These are phyloP conservation scores for Ophonus ardosiacus DNA, from an alignment of 2,888 invertebrate genomes.

Conservation along the genomic window DNA sequence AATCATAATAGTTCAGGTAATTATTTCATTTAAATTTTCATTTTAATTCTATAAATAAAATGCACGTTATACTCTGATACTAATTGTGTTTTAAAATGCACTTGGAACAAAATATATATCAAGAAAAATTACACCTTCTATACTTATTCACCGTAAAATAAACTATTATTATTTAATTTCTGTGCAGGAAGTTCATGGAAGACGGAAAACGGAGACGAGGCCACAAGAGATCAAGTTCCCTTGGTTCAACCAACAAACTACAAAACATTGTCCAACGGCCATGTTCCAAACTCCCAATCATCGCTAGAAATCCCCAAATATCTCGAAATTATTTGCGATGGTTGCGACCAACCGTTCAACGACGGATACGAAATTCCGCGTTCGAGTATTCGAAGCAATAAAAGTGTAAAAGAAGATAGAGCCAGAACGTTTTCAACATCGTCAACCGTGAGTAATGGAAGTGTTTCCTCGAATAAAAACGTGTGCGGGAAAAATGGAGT, in stretches of 20 bases:
- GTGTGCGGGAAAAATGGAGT: constrained; percentile 43
- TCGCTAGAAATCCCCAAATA: constrained; percentile 78
- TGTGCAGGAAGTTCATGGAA: constrained; percentile 76
- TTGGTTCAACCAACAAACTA: constrained; percentile 72
- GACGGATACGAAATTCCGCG: constrained; percentile 84
- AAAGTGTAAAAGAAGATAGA: constrained; percentile 55
- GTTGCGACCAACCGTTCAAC: constrained; percentile 73
- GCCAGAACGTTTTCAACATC: constrained; percentile 59
- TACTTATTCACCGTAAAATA: no score
- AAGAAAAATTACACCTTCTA: no score
- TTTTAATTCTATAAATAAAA: neutral
- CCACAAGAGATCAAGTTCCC: constrained; percentile 76
- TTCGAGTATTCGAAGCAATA: constrained; percentile 68
- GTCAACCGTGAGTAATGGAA: constrained; percentile 59
- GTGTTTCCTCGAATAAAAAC: constrained; percentile 39
- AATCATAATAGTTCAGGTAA: constrained; percentile 82
- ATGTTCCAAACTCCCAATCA: constrained; percentile 48
- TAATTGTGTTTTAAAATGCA: no score
- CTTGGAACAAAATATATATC: neutral
- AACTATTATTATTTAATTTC: neutral
- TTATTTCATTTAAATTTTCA: constrained; percentile 47
- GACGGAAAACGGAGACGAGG: constrained; percentile 75
- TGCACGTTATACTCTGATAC: neutral
- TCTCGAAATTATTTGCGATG: constrained; percentile 82
- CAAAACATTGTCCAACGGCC: constrained; percentile 64